Evolutionary conservation across 2,113 vertebrate species (phyloP).

Genomic region (Arizona elegans): DNA sequence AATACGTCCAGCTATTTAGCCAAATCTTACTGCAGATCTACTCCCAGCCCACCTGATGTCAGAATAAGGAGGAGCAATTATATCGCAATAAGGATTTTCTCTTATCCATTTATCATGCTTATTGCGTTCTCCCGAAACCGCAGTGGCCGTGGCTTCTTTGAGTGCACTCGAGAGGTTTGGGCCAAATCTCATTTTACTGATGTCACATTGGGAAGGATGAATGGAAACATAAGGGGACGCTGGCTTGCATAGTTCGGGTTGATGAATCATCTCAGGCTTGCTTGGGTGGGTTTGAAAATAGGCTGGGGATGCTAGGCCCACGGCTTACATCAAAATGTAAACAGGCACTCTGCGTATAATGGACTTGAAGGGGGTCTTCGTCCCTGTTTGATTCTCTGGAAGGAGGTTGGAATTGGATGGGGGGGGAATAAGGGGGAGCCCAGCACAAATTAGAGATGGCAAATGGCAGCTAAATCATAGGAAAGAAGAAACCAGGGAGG

Average conservation of each 20-base stretch:
- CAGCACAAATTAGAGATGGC: constrained; percentile 3
- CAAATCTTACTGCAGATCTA: constrained; percentile 41
- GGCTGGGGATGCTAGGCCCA: constrained; percentile 63
- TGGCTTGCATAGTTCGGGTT: constrained; percentile 38
- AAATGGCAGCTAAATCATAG: constrained; percentile 56
- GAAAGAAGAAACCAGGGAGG: constrained; percentile 34
- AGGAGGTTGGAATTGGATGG: constrained; percentile 54
- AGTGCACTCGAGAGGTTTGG: constrained; percentile 21
- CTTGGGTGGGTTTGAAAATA: constrained; percentile 44
- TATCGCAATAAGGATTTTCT: constrained; percentile 44
- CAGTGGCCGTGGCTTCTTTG: constrained; percentile 30
- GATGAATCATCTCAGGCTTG: constrained; percentile 51
- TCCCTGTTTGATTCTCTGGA: constrained; percentile 66
- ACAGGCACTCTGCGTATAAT: constrained; percentile 59
- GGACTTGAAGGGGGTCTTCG: constrained; percentile 57
- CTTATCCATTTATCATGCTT: constrained; percentile 28
- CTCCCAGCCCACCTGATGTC: neutral
- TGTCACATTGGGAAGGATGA: constrained; percentile 13
- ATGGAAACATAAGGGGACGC: neutral
- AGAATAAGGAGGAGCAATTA: constrained; percentile 56
- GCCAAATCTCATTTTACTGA: constrained; percentile 26
- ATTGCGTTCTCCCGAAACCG: neutral
- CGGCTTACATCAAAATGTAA: constrained; percentile 59
- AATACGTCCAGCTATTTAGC: constrained; percentile 12
- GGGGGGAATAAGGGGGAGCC: constrained; percentile 30